A percentile compares a stretch with the other conserved stretches of the same genome.
These are phyloP conservation scores for Agonopterix alstromeriana DNA, from an alignment of 2,888 invertebrate genomes.

Conservation along the genomic window DNA sequence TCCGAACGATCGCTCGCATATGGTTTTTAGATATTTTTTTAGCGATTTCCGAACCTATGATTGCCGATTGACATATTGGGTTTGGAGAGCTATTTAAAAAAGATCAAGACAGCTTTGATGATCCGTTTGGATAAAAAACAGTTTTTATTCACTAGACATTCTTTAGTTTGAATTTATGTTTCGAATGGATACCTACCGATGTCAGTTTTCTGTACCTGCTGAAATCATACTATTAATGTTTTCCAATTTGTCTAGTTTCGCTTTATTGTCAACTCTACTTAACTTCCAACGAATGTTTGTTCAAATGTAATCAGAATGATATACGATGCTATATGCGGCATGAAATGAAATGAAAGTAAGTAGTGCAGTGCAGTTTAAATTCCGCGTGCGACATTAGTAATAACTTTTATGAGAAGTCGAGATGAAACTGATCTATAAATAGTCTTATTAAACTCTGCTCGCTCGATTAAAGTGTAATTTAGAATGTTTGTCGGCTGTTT, in stretches of 20 bases:
- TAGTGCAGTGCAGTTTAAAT: conserved; percentile 31
- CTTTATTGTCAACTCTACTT: too few relatives aligned
- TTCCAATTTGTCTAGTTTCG: too few relatives aligned
- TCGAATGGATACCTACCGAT: too few relatives aligned
- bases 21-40: conserved; percentile 57
- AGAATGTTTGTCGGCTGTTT: too few relatives aligned
- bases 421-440: conserved; percentile 27
- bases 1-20: conserved; percentile 39
- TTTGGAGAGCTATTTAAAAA: conserved; percentile 13
- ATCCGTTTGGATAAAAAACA: too few relatives aligned
- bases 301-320: conserved; percentile 13
- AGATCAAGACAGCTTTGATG: neutral
- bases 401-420: conserved; percentile 26
- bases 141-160: too few relatives aligned
- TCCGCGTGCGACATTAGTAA: conserved; percentile 36
- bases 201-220: too few relatives aligned
- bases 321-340: conserved; percentile 18
- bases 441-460: conserved; percentile 18
- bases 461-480: neutral
- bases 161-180: too few relatives aligned
- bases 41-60: conserved; percentile 20
- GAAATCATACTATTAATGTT: too few relatives aligned
- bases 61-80: conserved; percentile 37
- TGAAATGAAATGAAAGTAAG: conserved; percentile 18
- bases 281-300: too few relatives aligned